These are phyloP conservation scores for Phytoseiulus persimilis DNA, from an alignment of 2,888 invertebrate genomes.

Conservation along the genomic window DNA sequence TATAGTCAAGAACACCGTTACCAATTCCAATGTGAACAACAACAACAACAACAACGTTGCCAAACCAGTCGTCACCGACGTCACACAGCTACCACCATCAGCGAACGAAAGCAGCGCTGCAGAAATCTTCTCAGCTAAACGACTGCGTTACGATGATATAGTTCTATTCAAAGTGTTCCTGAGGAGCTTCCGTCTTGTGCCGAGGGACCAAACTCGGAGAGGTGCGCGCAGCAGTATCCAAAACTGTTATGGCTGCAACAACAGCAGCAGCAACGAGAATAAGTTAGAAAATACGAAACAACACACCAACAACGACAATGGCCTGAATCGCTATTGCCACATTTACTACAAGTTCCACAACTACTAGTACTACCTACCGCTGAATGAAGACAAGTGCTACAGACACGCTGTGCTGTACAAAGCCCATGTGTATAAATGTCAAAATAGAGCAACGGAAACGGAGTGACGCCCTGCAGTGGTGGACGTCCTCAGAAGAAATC, in stretches of 20 bases:
- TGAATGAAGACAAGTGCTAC: conserved; percentile 25
- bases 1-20: not conserved
- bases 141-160: not conserved
- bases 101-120: not conserved
- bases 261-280: not conserved
- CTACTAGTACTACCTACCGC: not conserved
- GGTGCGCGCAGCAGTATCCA: not conserved
- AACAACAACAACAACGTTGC: not conserved
- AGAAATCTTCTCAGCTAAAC: not conserved
- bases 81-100: not conserved
- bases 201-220: conserved; percentile 5
- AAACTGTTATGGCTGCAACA: not conserved
- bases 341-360: not conserved
- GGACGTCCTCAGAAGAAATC: not conserved
- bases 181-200: not conserved
- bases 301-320: not conserved
- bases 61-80: not conserved
- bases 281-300: not conserved
- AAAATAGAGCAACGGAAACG: not conserved
- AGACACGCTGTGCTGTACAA: conserved; percentile 36
- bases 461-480: not conserved
- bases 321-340: not conserved
- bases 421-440: conserved; percentile 32
- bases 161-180: not conserved
- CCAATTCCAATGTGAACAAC: not conserved